Percentiles rank a stretch among this genome's conserved stretches.
Conservation (phyloP, 2,113 vertebrate species). For the Salvelinus sp. region DNA sequence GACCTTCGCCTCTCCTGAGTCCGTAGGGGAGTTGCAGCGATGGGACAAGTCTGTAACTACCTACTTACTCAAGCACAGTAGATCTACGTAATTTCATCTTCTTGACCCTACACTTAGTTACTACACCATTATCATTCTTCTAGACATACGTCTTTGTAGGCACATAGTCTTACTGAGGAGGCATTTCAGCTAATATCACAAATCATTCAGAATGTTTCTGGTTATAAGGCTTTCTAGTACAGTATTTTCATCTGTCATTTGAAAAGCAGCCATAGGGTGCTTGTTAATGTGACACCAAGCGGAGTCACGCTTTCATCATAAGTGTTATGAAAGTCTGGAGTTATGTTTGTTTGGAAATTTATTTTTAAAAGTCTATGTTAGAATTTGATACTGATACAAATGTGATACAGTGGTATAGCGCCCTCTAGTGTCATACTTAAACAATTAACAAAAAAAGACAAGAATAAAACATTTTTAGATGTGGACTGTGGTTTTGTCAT, state of each 20-base stretch:
- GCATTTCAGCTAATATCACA: background rate
- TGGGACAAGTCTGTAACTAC: no score
- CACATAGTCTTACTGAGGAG: background rate
- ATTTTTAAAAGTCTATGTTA: background rate
- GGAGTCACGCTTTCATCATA: background rate
- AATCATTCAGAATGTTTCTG: background rate
- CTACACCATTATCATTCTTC: background rate
- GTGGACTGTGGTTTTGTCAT: background rate
- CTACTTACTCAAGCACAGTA: background rate
- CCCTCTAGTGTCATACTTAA: conserved; percentile 9
- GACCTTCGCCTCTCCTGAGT: no score
- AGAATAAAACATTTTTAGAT: background rate
- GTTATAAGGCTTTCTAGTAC: background rate
- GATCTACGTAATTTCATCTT: background rate
- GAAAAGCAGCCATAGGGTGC: background rate
- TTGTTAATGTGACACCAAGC: background rate
- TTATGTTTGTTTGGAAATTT: background rate
- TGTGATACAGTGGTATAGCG: background rate
- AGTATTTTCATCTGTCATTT: background rate
- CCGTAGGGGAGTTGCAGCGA: no score
- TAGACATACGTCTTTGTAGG: background rate
- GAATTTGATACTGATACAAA: background rate
- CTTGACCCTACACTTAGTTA: background rate
- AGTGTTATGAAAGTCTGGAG: background rate
- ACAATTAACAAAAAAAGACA: no score